Evolutionary conservation across 2,888 invertebrate genomes (phyloP), one percentile per base, ranked within the genome.

Genomic region (Capitulum mitella): DNA sequence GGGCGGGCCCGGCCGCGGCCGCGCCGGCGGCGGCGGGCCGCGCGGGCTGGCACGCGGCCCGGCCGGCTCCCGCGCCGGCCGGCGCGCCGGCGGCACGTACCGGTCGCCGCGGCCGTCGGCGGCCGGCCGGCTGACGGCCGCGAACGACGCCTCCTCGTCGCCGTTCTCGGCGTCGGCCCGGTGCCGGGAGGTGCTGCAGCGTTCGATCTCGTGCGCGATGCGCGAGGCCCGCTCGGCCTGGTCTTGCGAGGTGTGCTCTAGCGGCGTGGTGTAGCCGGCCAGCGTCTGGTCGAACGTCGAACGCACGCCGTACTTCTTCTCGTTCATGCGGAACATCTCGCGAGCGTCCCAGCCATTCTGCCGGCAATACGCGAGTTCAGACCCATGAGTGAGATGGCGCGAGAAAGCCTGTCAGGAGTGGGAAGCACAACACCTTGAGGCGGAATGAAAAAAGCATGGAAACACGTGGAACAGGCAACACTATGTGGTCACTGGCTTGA

Each of bases 271-370:
- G 85, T 98, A 98, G 61, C 95, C 94, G n/a, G 92, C 89, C 83
- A 98, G 87, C 81, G 93, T 92, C 84, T 95, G 93, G 85, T 96
- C 95, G 86, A 94, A 98, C 3, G 95, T 95, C 82, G 96, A 93
- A 84, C 92, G 92, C 19, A 98, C 95, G 79, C 97, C 96, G 86
- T 97, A 97, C 82, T 93, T 90, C 85, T 91, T 90, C 85, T 95
- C 94, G 87, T 98, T 98, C 85, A 92, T 94, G 82, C 92, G 90
- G 87, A 98, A 98, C 98, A 98, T 98, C 83, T 98, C 97, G 86
- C 93, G 91, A 3, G 93, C 92, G 88, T 97, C 95, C 98, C 98
- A 98, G 80, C 98, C 98, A 88, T 96, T 96, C 86, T 87, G 83
- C 75, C 64, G 77, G 79, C 79, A 78, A 76, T 43, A 29, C n/a